Evolutionary conservation across 37 sponge, comb jelly and placozoan genomes (phyloP), one percentile per base, ranked within the genome.

Genomic region (Spongia lamella): DNA sequence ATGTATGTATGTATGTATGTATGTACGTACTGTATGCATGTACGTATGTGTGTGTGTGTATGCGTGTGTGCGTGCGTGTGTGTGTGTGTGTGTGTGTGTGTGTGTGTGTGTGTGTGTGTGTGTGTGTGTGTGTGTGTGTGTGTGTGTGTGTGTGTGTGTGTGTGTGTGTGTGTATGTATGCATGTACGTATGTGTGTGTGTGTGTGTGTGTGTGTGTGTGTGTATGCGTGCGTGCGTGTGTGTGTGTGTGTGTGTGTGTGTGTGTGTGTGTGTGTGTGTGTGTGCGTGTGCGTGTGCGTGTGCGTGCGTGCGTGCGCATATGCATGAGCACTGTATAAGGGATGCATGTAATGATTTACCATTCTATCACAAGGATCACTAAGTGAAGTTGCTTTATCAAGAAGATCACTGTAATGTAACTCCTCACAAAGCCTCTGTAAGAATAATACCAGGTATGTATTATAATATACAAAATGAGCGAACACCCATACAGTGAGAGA

Each of bases 381-480:
- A 15, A 63, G 34, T 3, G 20, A 11, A 5, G 70, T 62, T 49
- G 93, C 93, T 53, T 84, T 31, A 35, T 92, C 75, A 24, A 92
- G 52, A 24, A 92, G 81, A 7, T 88, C 66, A 33, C 72, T 63
- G 61, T 92, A 92, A 57, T 92, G 76, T 16, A 92, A 52, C 69
- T 92, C 93, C 72, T 92, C 93, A 77, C 90, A 88, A 36, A 88
- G 68, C 26, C 93, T 55, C 78, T 84, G 73, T 30, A 43, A 9
- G 5, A 43, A 43, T 43, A 9, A 43, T n/a, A n/a, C n/a, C n/a
- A n/a, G n/a, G n/a, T n/a, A n/a, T n/a, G n/a, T n/a, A n/a, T n/a
- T n/a, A n/a, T n/a, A n/a, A n/a, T n/a, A n/a, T n/a, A 13, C 9
- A 43, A 5, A 43, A 43, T 43, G 5, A 43, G 5, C 25, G 68